phyloP scores from a whole-genome alignment of 2,797 vertebrate genomes.

The Molossus molossus region DNA sequence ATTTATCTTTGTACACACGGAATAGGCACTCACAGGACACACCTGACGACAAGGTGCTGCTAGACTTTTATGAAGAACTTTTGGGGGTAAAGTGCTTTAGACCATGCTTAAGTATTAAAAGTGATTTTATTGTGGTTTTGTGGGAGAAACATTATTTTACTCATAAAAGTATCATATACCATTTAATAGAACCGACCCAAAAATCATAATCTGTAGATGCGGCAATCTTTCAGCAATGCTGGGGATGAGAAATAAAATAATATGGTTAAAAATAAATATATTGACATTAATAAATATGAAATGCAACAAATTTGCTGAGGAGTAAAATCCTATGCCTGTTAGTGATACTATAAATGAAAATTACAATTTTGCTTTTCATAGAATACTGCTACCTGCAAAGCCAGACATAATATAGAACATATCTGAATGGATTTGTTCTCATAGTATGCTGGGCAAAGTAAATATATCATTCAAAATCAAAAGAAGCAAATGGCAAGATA shows the following conservation, averaged over 20 bases:
- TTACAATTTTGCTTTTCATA: conserved; percentile 39
- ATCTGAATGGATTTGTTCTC: conserved; percentile 22
- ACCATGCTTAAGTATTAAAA: conserved; percentile 10
- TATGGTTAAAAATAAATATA: conserved; percentile 49
- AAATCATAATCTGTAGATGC: conserved; percentile 1
- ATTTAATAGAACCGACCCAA: conserved; percentile 39
- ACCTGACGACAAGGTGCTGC: neutral
- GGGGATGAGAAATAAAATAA: conserved; percentile 20
- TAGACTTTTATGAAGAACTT: conserved; percentile 42
- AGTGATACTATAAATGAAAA: conserved; percentile 49
- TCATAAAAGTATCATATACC: conserved; percentile 20
- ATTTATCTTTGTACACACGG: neutral
- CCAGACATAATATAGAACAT: neutral
- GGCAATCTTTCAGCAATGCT: conserved; percentile 29
- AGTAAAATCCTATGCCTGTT: conserved; percentile 50
- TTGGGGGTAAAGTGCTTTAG: neutral
- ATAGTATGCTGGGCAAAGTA: conserved; percentile 37
- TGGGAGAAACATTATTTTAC: conserved; percentile 56
- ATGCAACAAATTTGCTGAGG: conserved; percentile 45
- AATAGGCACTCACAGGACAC: neutral
- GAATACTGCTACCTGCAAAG: conserved; percentile 13
- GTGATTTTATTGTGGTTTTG: conserved; percentile 59
- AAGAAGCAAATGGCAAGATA: neutral
- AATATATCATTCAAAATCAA: conserved; percentile 13
- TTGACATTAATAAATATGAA: conserved; percentile 50